Evolutionary conservation across 2,797 vertebrate genomes (phyloP).

Genomic region (Echiichthys vipera): DNA sequence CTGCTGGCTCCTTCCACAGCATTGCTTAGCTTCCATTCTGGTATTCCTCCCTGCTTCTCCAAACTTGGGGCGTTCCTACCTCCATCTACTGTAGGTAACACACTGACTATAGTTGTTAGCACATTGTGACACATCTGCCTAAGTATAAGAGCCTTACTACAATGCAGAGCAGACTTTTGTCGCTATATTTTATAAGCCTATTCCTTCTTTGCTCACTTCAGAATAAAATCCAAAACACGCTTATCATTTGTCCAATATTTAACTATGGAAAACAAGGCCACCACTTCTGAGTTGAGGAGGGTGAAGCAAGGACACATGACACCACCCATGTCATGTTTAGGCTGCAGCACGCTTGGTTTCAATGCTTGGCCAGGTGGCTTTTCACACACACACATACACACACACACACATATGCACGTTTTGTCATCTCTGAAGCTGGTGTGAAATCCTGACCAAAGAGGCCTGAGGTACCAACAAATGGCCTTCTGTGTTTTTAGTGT

Average conservation of each 20-base stretch:
- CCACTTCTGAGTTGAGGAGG: conserved; percentile 12
- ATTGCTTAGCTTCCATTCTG: no score
- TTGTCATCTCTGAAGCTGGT: conserved; percentile 71
- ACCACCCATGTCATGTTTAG: conserved; percentile 24
- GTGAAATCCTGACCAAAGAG: conserved; percentile 71
- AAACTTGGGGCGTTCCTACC: no score
- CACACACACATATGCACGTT: conserved; percentile 54
- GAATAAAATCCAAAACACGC: not conserved
- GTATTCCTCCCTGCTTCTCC: no score
- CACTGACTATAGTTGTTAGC: no score
- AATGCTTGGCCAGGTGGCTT: conserved; percentile 40
- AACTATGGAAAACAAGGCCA: not conserved
- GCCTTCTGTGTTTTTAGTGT: conserved; percentile 59
- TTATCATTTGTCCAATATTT: conserved; percentile 6
- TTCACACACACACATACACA: conserved; percentile 68
- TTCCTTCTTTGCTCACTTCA: not conserved
- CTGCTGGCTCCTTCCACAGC: no score
- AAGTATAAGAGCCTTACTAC: not conserved
- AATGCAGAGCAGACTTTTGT: not conserved
- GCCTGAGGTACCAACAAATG: conserved; percentile 65
- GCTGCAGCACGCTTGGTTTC: not conserved
- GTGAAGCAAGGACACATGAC: conserved; percentile 47
- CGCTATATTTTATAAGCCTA: not conserved
- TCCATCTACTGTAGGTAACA: no score
- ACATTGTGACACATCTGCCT: no score